Conservation (phyloP, 2,113 vertebrate genomes). For the Hippopotamus amphibius region DNA sequence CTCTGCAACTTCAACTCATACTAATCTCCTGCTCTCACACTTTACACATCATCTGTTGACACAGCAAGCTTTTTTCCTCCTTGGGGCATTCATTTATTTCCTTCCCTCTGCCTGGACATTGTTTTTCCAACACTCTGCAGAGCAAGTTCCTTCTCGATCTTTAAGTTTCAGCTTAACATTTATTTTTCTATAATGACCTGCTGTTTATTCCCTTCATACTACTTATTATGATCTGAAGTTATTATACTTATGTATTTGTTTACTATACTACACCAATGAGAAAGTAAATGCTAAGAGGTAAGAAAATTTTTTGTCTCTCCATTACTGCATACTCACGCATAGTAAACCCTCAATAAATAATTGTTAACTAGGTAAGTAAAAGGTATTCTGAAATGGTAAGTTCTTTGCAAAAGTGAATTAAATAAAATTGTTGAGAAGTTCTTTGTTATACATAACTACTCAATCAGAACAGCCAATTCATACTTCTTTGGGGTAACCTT, state of each 20-base stretch:
- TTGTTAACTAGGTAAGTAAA: background rate
- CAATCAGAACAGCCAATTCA: background rate
- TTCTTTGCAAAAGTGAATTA: slow-evolving; percentile 8
- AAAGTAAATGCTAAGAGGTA: background rate
- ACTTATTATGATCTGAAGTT: background rate
- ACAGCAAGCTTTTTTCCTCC: background rate
- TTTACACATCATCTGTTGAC: background rate
- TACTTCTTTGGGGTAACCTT: background rate
- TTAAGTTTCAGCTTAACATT: background rate
- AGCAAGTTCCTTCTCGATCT: background rate
- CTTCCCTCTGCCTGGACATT: background rate
- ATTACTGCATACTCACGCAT: background rate
- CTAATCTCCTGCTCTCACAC: background rate
- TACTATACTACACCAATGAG: background rate
- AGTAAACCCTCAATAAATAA: background rate
- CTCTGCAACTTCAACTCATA: background rate
- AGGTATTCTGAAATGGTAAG: background rate
- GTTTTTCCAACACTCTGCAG: background rate
- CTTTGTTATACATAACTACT: slow-evolving; percentile 2
- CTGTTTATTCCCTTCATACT: background rate
- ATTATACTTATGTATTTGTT: background rate
- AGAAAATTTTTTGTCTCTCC: background rate
- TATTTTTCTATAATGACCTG: background rate
- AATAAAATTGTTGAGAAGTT: background rate
- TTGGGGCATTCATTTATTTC: background rate